phyloP scores from a whole-genome alignment of 1,140 invertebrate species.

The Temnothorax curvispinosus region DNA sequence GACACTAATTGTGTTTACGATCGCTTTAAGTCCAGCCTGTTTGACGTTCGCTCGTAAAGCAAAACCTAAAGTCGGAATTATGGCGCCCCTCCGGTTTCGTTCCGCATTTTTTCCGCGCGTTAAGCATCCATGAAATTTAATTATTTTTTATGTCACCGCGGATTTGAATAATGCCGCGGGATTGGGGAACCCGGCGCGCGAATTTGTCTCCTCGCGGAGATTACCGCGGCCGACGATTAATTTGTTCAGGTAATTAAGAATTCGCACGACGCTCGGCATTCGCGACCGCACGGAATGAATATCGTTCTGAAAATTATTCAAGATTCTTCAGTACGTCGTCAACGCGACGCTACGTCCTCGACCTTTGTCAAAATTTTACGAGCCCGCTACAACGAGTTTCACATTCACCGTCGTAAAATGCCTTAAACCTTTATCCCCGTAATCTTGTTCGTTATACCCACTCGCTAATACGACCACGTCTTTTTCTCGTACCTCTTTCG shows the following conservation, averaged over 20 bases:
- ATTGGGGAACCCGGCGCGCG: slow-evolving; percentile 18
- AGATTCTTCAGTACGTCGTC: slow-evolving; percentile 14
- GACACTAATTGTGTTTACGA: slow-evolving; percentile 81
- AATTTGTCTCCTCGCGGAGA: slow-evolving; percentile 53
- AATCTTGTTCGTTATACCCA: slow-evolving; percentile 71
- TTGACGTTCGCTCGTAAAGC: slow-evolving; percentile 65
- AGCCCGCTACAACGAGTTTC: slow-evolving; percentile 59
- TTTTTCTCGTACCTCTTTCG: slow-evolving; percentile 48
- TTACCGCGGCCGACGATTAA: slow-evolving; percentile 45
- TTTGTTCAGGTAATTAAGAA: slow-evolving; percentile 37
- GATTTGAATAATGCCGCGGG: slow-evolving; percentile 15
- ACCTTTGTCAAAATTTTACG: slow-evolving; percentile 70
- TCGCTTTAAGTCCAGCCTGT: slow-evolving; percentile 58
- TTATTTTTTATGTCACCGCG: slow-evolving; percentile 46
- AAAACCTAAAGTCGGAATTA: slow-evolving; percentile 46
- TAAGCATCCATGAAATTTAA: slow-evolving; percentile 37
- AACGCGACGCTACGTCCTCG: not conserved
- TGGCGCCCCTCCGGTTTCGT: slow-evolving; percentile 24
- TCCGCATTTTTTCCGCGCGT: slow-evolving; percentile 38
- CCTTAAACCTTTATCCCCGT: slow-evolving; percentile 65
- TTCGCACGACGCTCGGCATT: not conserved
- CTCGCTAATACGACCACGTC: slow-evolving; percentile 68
- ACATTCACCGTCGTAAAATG: slow-evolving; percentile 64
- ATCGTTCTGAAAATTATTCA: not conserved
- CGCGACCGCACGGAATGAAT: slow-evolving; percentile 15